Evolutionary conservation across 2,797 vertebrate species (phyloP), one percentile per base, ranked within the genome.

Genomic region (Gila robusta): DNA sequence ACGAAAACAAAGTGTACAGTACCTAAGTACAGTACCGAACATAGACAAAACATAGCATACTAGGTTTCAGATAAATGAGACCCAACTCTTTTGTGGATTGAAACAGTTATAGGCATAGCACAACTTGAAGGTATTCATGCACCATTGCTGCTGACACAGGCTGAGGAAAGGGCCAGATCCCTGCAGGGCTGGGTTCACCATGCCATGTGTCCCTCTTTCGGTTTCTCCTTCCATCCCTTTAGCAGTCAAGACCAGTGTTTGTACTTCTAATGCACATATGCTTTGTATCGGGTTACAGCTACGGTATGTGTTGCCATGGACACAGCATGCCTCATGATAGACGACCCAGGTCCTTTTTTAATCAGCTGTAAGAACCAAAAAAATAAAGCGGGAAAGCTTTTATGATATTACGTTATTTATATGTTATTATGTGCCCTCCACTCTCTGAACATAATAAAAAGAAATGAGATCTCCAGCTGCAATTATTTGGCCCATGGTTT

Each of bases 321-420:
- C 86, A 94, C 92, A 39, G 17, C 91, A 91, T 91, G 89, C 88
- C 91, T 92, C 86, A 49, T 89, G 89, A 92, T 91, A 91, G 89
- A 91, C 54, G 90, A 91, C 87, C 80, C 84, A 71, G 56, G 81
- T 84, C 70, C 78, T 87, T 90, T 88, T 90, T 90, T 90, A 90
- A 90, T 90, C 91, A 90, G 89, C 89, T 88, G 90, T 87, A 84
- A 77, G 79, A 82, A 86, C 66, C 28, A 86, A 26, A 78, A 84
- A 59, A 82, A 83, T 49, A 80, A 71, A 47, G 66, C 54, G 28
- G 79, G 71, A 84, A 86, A 72, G 70, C 67, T 82, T 91, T 89
- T 87, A 89, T 79, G 84, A 66, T 81, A 81, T 86, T 66, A 80
- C 17, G 84, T 74, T 86, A 86, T 86, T 86, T 86, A 86, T 86